Base-by-base conservation (phyloP, 2,888 invertebrate species). In the Drosophila nigricruria region DNA sequence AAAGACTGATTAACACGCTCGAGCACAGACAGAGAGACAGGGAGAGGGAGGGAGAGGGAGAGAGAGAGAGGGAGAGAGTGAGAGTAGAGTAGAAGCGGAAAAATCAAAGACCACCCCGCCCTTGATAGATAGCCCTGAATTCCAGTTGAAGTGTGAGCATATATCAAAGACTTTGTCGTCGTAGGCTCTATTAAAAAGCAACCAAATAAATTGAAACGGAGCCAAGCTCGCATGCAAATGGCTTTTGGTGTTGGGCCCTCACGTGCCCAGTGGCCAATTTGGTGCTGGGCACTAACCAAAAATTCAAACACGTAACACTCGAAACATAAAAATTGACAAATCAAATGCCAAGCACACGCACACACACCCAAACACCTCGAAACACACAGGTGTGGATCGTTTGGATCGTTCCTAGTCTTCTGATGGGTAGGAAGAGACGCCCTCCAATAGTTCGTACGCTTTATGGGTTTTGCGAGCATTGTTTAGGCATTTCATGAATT, bases 321-420 rank as follows among this genome's bases (percentile, higher is more conserved):
- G 67, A 77, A 84, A 87, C 89, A 91, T 91, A 89, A 90, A 91
- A 89, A 69, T 89, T 85, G 77, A 82, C 87, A 79, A 89, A 83
- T 77, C 76, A 66, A 82, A 76, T 63, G 30, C 66, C 42, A 60
- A 32, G 66, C 23, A 25, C 10, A 52, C 34, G 34, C 52, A 73
- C 57, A 52, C 63, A 9, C 32, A 12, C 10, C 10, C 42, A 42
- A 2, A 10, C 20, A 20, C 38, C n/a, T n/a, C 49, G 53, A 42
- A n/a, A n/a, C 25, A 34, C 56, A 56, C 62, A 62, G 38, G 42
- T 45, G 52, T 40, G 32, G n/a, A 63, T 30, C 61, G 16, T n/a
- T 25, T 25, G 25, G 25, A 45, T 45, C 25, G n/a, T 20, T 32
- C 18, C 58, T 25, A 40, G 23, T 25, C 27, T 40, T 4, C 23